Conservation (phyloP, 1,140 invertebrate genomes). For the Brachionus manjavacas region DNA sequence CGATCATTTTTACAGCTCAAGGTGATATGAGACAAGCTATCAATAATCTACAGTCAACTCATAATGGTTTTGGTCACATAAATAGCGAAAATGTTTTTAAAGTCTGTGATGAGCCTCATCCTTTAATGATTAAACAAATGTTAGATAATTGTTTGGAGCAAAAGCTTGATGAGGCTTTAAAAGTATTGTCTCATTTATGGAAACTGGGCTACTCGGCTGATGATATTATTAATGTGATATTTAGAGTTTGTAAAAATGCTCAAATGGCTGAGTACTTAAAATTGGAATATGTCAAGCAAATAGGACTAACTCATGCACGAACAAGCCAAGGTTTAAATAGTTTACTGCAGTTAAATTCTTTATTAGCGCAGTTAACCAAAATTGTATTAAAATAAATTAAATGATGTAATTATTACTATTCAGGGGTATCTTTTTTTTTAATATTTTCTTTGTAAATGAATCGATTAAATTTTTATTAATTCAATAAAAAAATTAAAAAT, state of each 20-base stretch:
- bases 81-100: conserved; percentile 96
- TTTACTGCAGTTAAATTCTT: conserved; percentile 79
- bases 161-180: conserved; percentile 80
- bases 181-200: conserved; percentile 79
- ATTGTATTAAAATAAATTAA: conserved; percentile 12
- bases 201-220: conserved; percentile 88
- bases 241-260: conserved; percentile 78
- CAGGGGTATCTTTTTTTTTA: neutral
- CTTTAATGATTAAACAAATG: conserved; percentile 85
- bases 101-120: conserved; percentile 98
- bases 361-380: conserved; percentile 69
- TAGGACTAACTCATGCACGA: conserved; percentile 82
- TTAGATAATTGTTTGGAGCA: conserved; percentile 73
- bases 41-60: conserved; percentile 96
- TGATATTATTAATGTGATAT: conserved; percentile 90
- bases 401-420: neutral
- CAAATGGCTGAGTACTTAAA: conserved; percentile 72
- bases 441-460: neutral
- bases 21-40: conserved; percentile 94
- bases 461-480: neutral
- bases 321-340: conserved; percentile 81
- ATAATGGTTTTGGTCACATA: conserved; percentile 85
- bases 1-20: conserved; percentile 94
- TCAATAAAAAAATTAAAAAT: neutral
- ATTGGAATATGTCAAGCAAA: conserved; percentile 82